These are phyloP conservation scores for Spheniscus mendiculus DNA, from an alignment of 2,113 vertebrate genomes.

Conservation along the genomic window DNA sequence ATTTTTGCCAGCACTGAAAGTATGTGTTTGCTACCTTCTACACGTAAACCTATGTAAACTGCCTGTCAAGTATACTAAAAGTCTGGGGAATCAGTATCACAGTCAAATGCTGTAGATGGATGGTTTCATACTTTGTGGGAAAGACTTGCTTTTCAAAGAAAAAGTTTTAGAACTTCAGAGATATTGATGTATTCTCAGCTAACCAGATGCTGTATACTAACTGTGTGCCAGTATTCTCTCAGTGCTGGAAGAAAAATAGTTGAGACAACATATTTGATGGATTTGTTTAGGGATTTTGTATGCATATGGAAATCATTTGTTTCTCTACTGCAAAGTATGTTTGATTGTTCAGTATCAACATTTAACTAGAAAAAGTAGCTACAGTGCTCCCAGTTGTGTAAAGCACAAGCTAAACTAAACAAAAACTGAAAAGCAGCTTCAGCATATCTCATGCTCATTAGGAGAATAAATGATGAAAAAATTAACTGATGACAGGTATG, in stretches of 20 bases:
- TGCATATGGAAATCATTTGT: constrained; percentile 70
- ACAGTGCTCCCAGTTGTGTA: constrained; percentile 47
- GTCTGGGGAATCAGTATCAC: background rate
- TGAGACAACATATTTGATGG: constrained; percentile 52
- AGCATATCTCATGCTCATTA: constrained; percentile 31
- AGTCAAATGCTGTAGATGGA: background rate
- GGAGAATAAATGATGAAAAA: constrained; percentile 18
- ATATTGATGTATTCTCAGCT: constrained; percentile 30
- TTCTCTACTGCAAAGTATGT: constrained; percentile 55
- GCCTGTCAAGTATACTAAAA: background rate
- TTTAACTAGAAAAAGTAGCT: constrained; percentile 70
- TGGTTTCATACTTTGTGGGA: constrained; percentile 8
- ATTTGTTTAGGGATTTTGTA: constrained; percentile 68
- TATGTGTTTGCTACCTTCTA: background rate
- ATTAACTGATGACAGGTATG: constrained; percentile 55
- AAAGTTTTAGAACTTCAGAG: background rate
- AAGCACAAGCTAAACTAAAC: constrained; percentile 50
- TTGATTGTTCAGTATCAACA: constrained; percentile 61
- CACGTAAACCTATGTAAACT: background rate
- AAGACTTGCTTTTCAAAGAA: constrained; percentile 27
- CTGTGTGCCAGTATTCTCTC: constrained; percentile 38
- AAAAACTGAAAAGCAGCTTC: constrained; percentile 54
- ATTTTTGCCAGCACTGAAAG: background rate
- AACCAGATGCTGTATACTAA: constrained; percentile 38
- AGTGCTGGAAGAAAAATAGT: constrained; percentile 48